Percentiles rank a stretch among this genome's conserved stretches.
phyloP scores from a whole-genome alignment of 2,797 vertebrate genomes.

The Bovichtus variegatus region DNA sequence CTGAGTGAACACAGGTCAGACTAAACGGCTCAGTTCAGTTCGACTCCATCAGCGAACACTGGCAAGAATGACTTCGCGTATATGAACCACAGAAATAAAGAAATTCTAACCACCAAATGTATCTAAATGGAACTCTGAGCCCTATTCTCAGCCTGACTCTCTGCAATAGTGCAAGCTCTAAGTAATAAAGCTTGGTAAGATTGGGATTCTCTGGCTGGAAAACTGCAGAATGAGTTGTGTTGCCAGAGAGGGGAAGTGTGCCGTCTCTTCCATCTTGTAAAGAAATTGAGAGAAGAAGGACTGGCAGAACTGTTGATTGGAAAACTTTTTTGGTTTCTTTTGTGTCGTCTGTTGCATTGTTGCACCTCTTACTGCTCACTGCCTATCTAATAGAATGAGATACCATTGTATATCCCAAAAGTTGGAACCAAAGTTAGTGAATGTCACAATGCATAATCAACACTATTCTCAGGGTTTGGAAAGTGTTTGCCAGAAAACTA shows the following conservation, averaged over 20 bases:
- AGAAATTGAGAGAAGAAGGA: conserved; percentile 22
- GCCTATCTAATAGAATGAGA: not conserved
- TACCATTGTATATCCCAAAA: not conserved
- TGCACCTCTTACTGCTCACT: not conserved
- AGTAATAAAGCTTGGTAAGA: conserved; percentile 20
- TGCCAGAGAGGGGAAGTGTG: conserved; percentile 8
- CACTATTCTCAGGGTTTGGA: not conserved
- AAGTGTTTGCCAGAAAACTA: not conserved
- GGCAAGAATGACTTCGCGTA: conserved; percentile 4
- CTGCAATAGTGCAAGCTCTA: not conserved
- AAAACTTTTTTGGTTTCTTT: conserved; percentile 22
- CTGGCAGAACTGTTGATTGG: conserved; percentile 13
- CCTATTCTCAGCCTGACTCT: not conserved
- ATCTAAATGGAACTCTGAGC: not conserved
- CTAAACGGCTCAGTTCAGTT: not conserved
- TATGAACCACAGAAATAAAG: conserved; percentile 9
- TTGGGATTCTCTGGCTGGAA: conserved; percentile 28
- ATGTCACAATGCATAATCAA: not conserved
- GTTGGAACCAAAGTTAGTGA: not conserved
- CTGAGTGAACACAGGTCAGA: not conserved
- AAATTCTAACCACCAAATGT: not conserved
- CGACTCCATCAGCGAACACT: not conserved
- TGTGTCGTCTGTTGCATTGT: not conserved
- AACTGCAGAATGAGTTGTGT: conserved; percentile 19
- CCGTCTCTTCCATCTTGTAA: conserved; percentile 15